Evolutionary conservation across 1,140 invertebrate genomes (phyloP).

Genomic region (Neodiprion pinetum): DNA sequence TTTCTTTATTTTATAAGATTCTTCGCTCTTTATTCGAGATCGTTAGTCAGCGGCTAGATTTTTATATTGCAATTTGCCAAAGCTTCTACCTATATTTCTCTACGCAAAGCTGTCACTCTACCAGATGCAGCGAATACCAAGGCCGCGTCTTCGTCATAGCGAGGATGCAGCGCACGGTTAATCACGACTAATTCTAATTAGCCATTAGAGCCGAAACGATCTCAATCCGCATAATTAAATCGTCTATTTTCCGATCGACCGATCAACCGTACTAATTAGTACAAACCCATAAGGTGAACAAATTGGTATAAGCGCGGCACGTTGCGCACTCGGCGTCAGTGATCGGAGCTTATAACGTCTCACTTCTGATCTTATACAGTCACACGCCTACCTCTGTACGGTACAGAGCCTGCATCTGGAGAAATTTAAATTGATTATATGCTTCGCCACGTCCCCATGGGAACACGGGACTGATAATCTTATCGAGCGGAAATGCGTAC

Average conservation of each 20-base stretch:
- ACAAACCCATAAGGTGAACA: background rate
- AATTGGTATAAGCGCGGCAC: background rate
- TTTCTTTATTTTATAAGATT: background rate
- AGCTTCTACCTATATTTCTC: too few relatives aligned
- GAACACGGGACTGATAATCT: background rate
- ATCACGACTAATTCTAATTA: too few relatives aligned
- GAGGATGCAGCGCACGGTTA: too few relatives aligned
- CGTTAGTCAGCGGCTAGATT: background rate
- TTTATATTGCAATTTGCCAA: too few relatives aligned
- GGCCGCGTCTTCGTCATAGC: too few relatives aligned
- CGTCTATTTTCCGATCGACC: constrained; percentile 4
- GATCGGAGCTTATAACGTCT: background rate
- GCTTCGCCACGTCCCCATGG: background rate
- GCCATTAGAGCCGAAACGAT: too few relatives aligned
- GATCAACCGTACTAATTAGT: background rate
- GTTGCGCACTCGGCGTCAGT: too few relatives aligned
- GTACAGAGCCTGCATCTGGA: background rate
- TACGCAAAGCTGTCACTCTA: too few relatives aligned
- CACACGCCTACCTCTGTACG: too few relatives aligned
- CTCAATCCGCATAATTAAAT: background rate
- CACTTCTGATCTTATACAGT: background rate
- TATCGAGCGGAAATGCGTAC: background rate
- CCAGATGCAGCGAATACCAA: too few relatives aligned
- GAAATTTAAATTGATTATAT: background rate
- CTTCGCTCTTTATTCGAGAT: background rate